Percentiles rank a stretch among this genome's conserved stretches.
phyloP scores from a whole-genome alignment of 2,113 vertebrate species.

The Strigops habroptila region DNA sequence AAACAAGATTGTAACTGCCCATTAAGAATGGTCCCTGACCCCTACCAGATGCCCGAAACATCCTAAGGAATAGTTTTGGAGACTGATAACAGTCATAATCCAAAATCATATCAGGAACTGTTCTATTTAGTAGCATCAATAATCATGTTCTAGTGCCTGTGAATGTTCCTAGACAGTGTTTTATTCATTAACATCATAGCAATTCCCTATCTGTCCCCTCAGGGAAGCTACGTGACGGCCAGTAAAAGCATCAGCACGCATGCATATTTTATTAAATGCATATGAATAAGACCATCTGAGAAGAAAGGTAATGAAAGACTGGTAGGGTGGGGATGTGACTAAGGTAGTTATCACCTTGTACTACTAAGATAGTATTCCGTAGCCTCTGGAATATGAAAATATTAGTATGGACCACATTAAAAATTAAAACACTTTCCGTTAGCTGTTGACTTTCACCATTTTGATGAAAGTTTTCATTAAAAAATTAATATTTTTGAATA shows the following conservation, averaged over 20 bases:
- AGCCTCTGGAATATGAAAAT: background rate
- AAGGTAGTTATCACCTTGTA: background rate
- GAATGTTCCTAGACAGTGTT: background rate
- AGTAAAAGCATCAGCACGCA: background rate
- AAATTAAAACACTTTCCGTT: background rate
- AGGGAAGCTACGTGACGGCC: background rate
- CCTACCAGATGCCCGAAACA: background rate
- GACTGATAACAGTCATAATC: background rate
- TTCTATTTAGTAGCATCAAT: background rate
- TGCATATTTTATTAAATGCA: background rate
- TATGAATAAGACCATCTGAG: background rate
- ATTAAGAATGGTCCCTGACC: background rate
- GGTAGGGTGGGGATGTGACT: background rate
- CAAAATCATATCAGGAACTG: background rate
- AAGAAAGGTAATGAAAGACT: background rate
- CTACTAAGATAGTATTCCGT: background rate
- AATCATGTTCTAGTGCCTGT: fast-evolving
- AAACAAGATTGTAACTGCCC: background rate
- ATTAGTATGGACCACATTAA: background rate
- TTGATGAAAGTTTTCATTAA: background rate
- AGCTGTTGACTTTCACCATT: background rate
- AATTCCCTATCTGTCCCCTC: background rate
- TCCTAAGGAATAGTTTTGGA: background rate
- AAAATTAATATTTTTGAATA: background rate
- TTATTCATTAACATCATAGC: background rate